Evolutionary conservation across 2,888 invertebrate genomes (phyloP), one percentile per base, ranked within the genome.

Genomic region (Hyposoter dolosus): DNA sequence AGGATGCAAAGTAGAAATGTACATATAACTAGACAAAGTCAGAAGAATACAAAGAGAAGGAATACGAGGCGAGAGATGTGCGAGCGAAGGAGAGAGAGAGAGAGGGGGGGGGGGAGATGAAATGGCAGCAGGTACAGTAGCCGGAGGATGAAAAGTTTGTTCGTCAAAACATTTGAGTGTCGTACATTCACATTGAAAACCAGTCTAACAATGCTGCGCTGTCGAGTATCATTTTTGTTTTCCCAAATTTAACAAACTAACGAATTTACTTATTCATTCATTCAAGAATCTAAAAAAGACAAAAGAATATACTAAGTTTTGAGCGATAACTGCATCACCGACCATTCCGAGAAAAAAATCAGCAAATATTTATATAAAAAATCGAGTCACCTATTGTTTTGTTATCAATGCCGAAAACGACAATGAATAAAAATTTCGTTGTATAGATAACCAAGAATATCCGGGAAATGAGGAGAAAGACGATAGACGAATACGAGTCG

Each of bases 1-100:
- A 80, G 82, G 76, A 83, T 85, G 80, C 85, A 85, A 85, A 85
- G 83, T 83, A 85, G 82, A 85, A 85, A 83, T 65, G 82, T 72
- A 83, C 82, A 82, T 72, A 85, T n/a, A 63, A 19, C 23, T 10
- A n/a, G 45, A 66, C 68, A 75, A 50, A 50, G 45, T 23, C 28
- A 45, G 35, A 40, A 23, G 56, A 23, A 53, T 50, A 65, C 19
- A 65, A 5, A 50, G 69, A n/a, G 65, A 47, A 65, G 28, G 60
- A 45, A 17, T 19, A 45, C 40, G 43, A 40, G 23, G 19, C 10
- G 56, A 72, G 43, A 65, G 43, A 15, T 53, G 19, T 28, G 32
- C 12, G 12, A 43, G n/a, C 47, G 32, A n/a, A 5, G 9, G 71
- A 47, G 71, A 72, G 50, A 32, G 9, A 50, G 35, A n/a, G 23